These are phyloP conservation scores for Bradypus variegatus DNA, from an alignment of 2,797 vertebrate genomes.

Conservation along the genomic window DNA sequence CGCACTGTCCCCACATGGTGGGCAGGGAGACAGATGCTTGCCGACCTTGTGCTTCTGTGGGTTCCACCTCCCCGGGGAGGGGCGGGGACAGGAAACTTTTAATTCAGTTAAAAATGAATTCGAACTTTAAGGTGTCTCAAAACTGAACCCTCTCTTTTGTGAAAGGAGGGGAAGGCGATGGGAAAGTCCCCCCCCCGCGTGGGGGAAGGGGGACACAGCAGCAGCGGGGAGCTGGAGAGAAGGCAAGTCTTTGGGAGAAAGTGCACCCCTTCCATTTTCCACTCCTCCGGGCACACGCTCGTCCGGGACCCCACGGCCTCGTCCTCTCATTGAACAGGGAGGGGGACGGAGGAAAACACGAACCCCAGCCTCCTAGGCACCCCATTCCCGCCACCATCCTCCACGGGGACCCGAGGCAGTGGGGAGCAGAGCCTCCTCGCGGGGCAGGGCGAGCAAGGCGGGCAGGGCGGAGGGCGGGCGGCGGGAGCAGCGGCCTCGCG, in stretches of 20 bases:
- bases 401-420: rapidly evolving
- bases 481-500: conserved; percentile 18
- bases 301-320: background rate
- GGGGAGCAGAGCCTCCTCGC: background rate
- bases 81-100: background rate
- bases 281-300: background rate
- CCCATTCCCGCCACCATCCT: background rate
- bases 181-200: background rate
- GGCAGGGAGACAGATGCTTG: background rate
- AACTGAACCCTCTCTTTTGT: background rate
- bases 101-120: background rate
- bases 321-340: background rate
- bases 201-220: background rate
- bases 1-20: background rate
- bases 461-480: background rate
- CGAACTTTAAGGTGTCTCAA: background rate
- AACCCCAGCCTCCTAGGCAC: background rate
- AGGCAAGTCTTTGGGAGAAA: background rate
- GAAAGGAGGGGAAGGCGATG: background rate
- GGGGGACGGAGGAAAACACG: background rate
- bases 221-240: background rate
- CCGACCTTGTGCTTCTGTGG: background rate
- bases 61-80: background rate
- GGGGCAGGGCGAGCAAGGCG: background rate
- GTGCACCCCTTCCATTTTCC: background rate